A percentile compares a stretch with the other conserved stretches of the same genome.
Conservation (phyloP, 2,888 invertebrate species). For the Sialis lutaria region DNA sequence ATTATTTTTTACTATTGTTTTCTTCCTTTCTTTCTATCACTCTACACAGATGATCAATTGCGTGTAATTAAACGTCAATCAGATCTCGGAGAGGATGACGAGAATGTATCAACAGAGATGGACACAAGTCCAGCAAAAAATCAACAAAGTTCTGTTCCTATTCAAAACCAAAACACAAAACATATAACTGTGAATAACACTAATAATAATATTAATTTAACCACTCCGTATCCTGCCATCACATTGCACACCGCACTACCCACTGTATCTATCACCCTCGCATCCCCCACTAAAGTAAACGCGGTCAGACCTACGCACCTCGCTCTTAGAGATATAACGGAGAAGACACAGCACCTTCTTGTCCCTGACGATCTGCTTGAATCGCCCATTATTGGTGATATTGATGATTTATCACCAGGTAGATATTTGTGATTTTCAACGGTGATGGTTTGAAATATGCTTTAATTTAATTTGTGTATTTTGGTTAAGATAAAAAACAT, state of each 20-base stretch:
- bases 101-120: neutral
- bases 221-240: neutral
- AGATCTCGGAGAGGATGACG: neutral
- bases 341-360: conserved; percentile 19
- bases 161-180: neutral
- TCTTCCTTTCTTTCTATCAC: conserved; percentile 1
- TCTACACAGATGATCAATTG: neutral
- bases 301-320: conserved; percentile 21
- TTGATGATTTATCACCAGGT: conserved; percentile 15
- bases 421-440: neutral
- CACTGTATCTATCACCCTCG: conserved; percentile 20
- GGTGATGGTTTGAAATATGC: neutral
- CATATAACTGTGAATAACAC: neutral
- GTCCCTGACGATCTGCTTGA: conserved; percentile 12
- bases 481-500: too few species aligned
- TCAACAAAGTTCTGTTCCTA: neutral
- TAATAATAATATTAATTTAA: neutral
- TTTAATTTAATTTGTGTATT: neutral
- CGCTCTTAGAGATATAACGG: conserved; percentile 21
- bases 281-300: conserved; percentile 12
- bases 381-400: conserved; percentile 4
- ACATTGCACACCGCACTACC: neutral
- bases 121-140: neutral
- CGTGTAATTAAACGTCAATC: neutral
- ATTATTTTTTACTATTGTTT: neutral